Evolutionary conservation across 1,140 invertebrate genomes (phyloP), one percentile per base, ranked within the genome.

Genomic region (Littorina saxatilis): DNA sequence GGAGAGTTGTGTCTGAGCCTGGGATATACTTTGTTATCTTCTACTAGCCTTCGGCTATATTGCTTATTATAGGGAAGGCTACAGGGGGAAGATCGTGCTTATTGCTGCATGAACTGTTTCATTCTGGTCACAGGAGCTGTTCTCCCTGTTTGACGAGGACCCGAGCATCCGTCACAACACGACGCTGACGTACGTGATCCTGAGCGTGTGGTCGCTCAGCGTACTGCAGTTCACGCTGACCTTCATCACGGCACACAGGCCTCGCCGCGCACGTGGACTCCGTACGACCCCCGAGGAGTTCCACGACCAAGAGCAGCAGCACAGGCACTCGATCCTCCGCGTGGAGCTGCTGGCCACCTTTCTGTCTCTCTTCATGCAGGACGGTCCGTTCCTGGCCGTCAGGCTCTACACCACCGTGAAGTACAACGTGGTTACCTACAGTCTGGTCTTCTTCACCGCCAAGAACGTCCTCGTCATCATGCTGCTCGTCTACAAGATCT

Each of bases 371-470:
- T 87, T 93, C 37, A 73, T 93, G 37, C 92, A 93, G 87, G 97
- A 98, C 90, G 96, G 96, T 0, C 97, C 97, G 0, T 98, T 97
- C 91, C 92, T 98, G 2, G 95, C 95, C 0, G 96, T 98, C 86
- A 93, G 97, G 4, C 15, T 97, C 2, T 94, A 97, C 40, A 94
- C 97, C n/a, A 97, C 97, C 40, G 93, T 95, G 0, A 95, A 96
- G 82, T 97, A 96, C 88, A 94, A 95, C 79, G 96, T 97, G 27
- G 95, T 97, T 76, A 97, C 95, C 84, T 97, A 97, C 88, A 97
- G 96, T 95, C 97, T 97, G 84, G 90, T 97, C n/a, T 98, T 98
- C 90, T 97, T 98, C 91, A 97, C 96, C 84, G 96, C 96, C 90
- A 96, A 97, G 89, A 97, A 97, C 87, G 96, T 95, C 2, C 92